Evolutionary conservation across 2,888 invertebrate genomes (phyloP), one percentile per base, ranked within the genome.

Genomic region (Brenthis hecate): DNA sequence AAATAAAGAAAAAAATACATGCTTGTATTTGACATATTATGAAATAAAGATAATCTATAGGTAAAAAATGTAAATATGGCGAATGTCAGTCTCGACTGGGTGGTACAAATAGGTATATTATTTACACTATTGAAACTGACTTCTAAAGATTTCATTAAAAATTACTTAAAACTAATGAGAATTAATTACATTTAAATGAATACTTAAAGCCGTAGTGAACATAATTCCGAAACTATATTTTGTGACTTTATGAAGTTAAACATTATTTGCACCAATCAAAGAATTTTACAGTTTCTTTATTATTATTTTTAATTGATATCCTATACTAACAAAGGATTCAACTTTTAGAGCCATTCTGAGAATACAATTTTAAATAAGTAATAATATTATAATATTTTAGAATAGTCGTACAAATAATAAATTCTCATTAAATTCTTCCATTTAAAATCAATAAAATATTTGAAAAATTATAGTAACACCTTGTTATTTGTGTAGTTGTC

Each of bases 51-150:
- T 61, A 48, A 66, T 47, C 65, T 66, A 66, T 66, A 66, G 32
- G 57, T 57, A 64, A 54, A 62, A 48, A 62, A 64, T 63, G 57
- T 71, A 71, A 69, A 73, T 87, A 90, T 91, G 90, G 90, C 91
- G 82, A 79, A 85, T 77, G 84, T 89, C 89, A 91, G 91, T 90
- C 86, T 85, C 88, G 82, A 86, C 76, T 81, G 81, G 85, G 85
- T 86, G 85, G 84, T 85, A 75, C 75, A 66, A 72, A 64, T 72
- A 77, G 80, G 73, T 82, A 81, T 77, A 80, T 83, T 68, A 72
- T 72, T 70, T 72, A 86, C 82, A 82, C 76, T 77, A 79, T 79
- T 81, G 82, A 87, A 86, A 89, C 85, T 85, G 85, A 85, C 69
- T 71, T 47, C 50, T 62, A 61, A 67, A 65, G 60, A 69, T 61